Evolutionary conservation across 1,140 invertebrate species (phyloP), one percentile per base, ranked within the genome.

Genomic region (Orussus abietinus): DNA sequence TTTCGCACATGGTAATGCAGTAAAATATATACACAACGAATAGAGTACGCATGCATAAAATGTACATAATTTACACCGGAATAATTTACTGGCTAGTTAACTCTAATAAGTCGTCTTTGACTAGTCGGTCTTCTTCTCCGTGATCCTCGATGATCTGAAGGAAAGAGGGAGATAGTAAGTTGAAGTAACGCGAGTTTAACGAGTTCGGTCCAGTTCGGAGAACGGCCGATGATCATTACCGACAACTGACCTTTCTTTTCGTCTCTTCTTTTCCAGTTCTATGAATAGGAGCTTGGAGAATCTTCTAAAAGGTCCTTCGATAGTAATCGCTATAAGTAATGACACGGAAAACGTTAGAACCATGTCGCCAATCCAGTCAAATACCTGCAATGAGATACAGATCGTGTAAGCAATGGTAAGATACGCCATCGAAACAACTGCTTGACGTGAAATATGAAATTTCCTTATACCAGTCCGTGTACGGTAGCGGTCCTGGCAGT

Each of bases 301-400:
- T 41, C 48, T 64, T 48, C 59, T 55, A 7, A 64, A 60, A 11
- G 62, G 64, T 25, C 59, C 53, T 47, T 66, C 62, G 1, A 64
- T 49, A 4, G 50, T 11, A 5, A 66, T 38, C 10, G 59, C 43
- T 6, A 61, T 34, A n/a, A 59, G n/a, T 7, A 62, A 32, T n/a
- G 64, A 53, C 6, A 64, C 3, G 1, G 35, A 20, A 28, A 61
- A 66, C 7, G 60, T 44, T 32, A 51, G 53, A 3, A 57, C 22
- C 2, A 59, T 9, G 26, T 66, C 61, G 4, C 18, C 11, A 36
- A 33, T 33, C 10, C 14, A 2, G 15, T 33, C 3, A 12, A n/a
- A 12, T 5, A 2, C 34, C 21, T n/a, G n/a, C n/a, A n/a, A n/a
- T 28, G 25, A 28, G 12, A 28, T 3, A 28, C 4, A 28, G 17